phyloP scores from a whole-genome alignment of 2,797 vertebrate species.

The Xenentodon cancila region DNA sequence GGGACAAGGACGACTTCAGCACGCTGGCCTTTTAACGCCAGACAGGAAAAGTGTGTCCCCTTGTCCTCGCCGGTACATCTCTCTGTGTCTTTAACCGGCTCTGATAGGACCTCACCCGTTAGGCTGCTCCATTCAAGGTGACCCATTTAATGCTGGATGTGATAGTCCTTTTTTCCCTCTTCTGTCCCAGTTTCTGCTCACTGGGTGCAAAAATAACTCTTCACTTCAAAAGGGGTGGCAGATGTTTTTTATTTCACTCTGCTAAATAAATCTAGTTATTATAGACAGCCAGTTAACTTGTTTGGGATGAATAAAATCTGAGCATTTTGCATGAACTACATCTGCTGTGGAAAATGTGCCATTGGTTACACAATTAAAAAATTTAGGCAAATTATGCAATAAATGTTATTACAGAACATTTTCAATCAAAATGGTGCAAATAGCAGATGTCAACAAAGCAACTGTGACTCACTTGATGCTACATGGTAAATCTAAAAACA shows the following conservation, averaged over 20 bases:
- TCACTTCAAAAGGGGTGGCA: conserved; percentile 59
- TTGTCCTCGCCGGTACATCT: conserved; percentile 10
- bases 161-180: conserved; percentile 67
- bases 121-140: conserved; percentile 76
- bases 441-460: conserved; percentile 45
- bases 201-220: conserved; percentile 77
- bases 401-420: conserved; percentile 28
- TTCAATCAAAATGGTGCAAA: conserved; percentile 50
- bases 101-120: conserved; percentile 56
- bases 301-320: conserved; percentile 39
- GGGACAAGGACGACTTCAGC: conserved; percentile 50
- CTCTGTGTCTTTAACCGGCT: conserved; percentile 32
- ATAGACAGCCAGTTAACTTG: conserved; percentile 55
- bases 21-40: conserved; percentile 15
- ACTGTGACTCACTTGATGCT: conserved; percentile 44
- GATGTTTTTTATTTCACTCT: conserved; percentile 29
- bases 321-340: conserved; percentile 19
- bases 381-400: conserved; percentile 18
- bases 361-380: conserved; percentile 25
- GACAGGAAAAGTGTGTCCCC: conserved; percentile 43
- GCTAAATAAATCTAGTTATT: conserved; percentile 56
- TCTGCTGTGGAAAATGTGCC: conserved; percentile 23
- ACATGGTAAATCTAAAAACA: conserved; percentile 23
- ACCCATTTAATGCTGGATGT: conserved; percentile 77
- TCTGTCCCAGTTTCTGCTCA: conserved; percentile 74